Conservation (phyloP, 1,140 invertebrate genomes). For the Asbolus verrucosus region DNA sequence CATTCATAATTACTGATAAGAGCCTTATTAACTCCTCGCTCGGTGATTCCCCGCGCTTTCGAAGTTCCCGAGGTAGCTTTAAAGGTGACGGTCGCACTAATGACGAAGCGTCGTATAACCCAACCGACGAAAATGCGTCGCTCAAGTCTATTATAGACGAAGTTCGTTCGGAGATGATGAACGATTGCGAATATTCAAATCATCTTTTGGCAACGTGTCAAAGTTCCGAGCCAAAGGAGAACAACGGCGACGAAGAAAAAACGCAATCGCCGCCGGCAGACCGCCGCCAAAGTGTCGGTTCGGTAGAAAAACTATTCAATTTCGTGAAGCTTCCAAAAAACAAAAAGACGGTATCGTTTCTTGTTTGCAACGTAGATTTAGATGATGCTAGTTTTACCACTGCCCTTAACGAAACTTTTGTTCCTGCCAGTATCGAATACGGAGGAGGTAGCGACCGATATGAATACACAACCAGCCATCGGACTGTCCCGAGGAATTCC, state of each 20-base stretch:
- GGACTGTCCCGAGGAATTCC: slow-evolving; percentile 49
- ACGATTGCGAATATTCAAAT: slow-evolving; percentile 42
- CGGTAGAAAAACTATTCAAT: slow-evolving; percentile 28
- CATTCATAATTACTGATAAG: too few species aligned
- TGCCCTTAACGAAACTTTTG: slow-evolving; percentile 43
- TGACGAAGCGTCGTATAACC: too few species aligned
- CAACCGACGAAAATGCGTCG: background rate
- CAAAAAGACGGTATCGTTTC: slow-evolving; percentile 28
- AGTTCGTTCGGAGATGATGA: slow-evolving; percentile 41
- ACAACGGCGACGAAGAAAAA: background rate
- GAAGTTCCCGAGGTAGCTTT: too few species aligned
- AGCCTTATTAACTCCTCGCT: too few species aligned
- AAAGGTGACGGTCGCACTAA: too few species aligned
- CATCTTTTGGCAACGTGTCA: slow-evolving; percentile 47
- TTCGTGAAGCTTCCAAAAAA: slow-evolving; percentile 19
- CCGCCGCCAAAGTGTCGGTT: background rate
- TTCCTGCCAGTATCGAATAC: slow-evolving; percentile 58
- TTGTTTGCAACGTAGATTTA: slow-evolving; percentile 8
- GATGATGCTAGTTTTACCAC: slow-evolving; percentile 22
- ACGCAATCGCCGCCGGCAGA: slow-evolving; percentile 14
- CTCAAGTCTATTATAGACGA: slow-evolving; percentile 30
- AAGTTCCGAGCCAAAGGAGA: slow-evolving; percentile 1
- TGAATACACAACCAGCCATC: slow-evolving; percentile 51
- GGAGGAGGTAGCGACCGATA: slow-evolving; percentile 67
- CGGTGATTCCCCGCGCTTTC: too few species aligned